Base-by-base conservation (phyloP, 53 echinoderm and acorn worm species). In the Patiria pectinifera region DNA sequence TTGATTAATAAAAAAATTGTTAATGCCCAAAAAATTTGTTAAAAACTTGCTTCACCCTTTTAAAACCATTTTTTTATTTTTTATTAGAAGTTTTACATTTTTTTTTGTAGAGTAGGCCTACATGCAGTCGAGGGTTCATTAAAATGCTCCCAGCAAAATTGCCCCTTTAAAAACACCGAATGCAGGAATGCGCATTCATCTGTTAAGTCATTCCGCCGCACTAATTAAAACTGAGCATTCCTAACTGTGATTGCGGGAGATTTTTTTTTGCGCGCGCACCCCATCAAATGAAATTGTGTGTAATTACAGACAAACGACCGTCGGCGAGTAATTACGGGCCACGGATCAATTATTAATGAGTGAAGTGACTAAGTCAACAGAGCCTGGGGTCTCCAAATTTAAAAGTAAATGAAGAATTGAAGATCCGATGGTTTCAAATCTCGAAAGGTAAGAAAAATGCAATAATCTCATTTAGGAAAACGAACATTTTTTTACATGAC, bases 241-340 rank as follows among this genome's bases (percentile, higher is more conserved):
- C 13, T 11, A 46, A 87, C 74, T 75, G 59, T 58, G n/a, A 75
- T 72, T 53, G 75, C 74, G 11, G 58, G n/a, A 25, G 69, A 63
- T 16, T 59, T 53, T 53, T 8, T 53, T 5, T 11, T 60, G 60
- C 60, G 14, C 66, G 15, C 10, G 25, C 70, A 18, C 66, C 71
- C 10, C 13, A 48, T 87, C 47, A 78, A 78, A 62, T 89, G 83
- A 83, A 58, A 83, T 83, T 58, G 59, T 26, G 83, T 83, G 83
- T 78, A 89, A 89, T 89, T 79, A 89, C 89, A 19, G 25, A 45
- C n/a, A 89, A 87, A 89, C 78, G 79, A 89, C 62, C 89, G 78
- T 59, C 21, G 59, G 89, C 22, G 10, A 78, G 89, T 89, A 79
- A 89, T 89, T 78, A 79, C n/a, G 19, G 76, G 59, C 78, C 66